These are phyloP conservation scores for Neodon shergylaensis DNA, from an alignment of 2,113 vertebrate genomes.

Conservation along the genomic window DNA sequence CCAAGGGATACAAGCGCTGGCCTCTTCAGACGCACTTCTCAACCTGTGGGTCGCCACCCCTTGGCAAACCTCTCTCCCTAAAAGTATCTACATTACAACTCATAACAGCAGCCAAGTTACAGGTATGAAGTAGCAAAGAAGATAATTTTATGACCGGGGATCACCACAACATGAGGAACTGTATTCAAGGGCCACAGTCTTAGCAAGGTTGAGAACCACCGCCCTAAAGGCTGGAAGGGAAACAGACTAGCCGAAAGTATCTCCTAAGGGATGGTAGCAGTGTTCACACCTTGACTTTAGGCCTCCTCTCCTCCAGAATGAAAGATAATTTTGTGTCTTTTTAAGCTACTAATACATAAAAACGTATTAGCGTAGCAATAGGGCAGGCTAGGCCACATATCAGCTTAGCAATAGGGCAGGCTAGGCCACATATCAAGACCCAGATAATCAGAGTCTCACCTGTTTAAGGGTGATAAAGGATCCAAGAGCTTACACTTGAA, in stretches of 20 bases:
- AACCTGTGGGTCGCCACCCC: neutral
- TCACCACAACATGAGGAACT: neutral
- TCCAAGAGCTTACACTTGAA: neutral
- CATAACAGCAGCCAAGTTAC: neutral
- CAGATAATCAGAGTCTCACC: neutral
- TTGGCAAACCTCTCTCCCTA: neutral
- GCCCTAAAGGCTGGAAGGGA: neutral
- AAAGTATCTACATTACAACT: neutral
- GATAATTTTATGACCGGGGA: neutral
- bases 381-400: neutral
- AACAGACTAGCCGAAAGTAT: neutral
- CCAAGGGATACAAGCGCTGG: neutral
- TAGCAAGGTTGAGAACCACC: neutral
- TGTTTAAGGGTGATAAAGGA: neutral
- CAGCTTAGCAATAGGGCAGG: no score
- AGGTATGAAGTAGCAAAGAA: neutral
- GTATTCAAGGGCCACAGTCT: neutral
- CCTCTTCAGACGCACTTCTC: no score
- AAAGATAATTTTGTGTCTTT: neutral
- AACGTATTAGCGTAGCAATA: neutral
- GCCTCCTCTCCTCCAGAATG: neutral
- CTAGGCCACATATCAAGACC: neutral
- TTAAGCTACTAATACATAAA: neutral
- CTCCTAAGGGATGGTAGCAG: neutral
- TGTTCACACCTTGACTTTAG: neutral